Evolutionary conservation across 2,113 vertebrate species (phyloP).

Genomic region (Sclerurus mexicanus): DNA sequence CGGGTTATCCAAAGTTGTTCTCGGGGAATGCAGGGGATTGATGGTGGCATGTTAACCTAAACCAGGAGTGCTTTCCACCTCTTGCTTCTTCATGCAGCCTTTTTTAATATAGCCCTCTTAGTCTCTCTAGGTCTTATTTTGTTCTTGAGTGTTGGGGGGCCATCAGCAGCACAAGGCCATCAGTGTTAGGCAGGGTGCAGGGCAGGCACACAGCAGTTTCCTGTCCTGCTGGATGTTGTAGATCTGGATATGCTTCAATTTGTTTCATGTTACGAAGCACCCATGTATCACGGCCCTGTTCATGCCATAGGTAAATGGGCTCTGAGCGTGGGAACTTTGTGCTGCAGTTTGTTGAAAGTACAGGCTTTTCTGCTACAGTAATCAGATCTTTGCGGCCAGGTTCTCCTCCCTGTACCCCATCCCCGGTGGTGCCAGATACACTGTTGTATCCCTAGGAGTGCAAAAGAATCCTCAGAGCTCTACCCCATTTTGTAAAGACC

Average conservation of each 20-base stretch:
- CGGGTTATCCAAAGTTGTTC: not conserved
- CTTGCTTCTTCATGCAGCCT: not conserved
- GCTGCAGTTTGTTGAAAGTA: not conserved
- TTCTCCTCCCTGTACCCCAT: not conserved
- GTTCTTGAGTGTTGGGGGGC: not conserved
- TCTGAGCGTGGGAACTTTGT: not conserved
- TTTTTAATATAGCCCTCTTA: not conserved
- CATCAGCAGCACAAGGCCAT: not conserved
- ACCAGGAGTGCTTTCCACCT: not conserved
- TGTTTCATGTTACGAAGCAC: not conserved
- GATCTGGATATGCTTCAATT: not conserved
- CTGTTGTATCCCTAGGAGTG: not conserved
- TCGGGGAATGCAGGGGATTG: not conserved
- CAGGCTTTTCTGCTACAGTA: not conserved
- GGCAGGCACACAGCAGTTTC: not conserved
- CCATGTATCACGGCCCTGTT: not conserved
- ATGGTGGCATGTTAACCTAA: not conserved
- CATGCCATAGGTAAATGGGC: not conserved
- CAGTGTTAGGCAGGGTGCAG: not conserved
- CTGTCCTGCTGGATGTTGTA: not conserved
- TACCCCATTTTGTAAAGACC: not conserved
- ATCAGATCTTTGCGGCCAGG: not conserved
- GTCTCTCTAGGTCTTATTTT: not conserved
- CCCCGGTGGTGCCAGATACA: rapidly evolving
- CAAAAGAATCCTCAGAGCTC: not conserved